phyloP scores from a whole-genome alignment of 2,113 vertebrate genomes.

The Caranx melampygus region DNA sequence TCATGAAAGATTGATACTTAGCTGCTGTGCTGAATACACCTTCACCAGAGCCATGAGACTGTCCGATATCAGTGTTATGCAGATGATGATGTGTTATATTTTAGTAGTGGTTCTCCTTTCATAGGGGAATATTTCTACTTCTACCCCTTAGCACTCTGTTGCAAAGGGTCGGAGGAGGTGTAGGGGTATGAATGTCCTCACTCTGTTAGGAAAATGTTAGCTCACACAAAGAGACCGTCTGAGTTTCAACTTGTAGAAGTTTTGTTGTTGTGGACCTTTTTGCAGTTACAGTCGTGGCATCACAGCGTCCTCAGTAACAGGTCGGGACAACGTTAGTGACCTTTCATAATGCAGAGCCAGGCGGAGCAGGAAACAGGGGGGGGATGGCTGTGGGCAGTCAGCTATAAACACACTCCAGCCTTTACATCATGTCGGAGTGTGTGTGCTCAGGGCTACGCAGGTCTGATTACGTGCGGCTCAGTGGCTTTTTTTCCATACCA shows the following conservation, averaged over 20 bases:
- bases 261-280: conserved; percentile 16
- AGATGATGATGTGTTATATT: no score
- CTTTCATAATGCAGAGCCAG: conserved; percentile 58
- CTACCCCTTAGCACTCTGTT: no score
- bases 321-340: conserved; percentile 55
- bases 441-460: conserved; percentile 70
- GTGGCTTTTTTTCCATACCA: conserved; percentile 62
- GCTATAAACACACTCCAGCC: conserved; percentile 48
- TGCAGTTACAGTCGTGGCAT: neutral
- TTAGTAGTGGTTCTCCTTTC: no score
- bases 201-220: no score
- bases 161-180: no score
- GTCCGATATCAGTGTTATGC: no score
- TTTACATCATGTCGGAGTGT: conserved; percentile 47
- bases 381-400: conserved; percentile 38
- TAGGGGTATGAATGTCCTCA: no score
- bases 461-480: conserved; percentile 73
- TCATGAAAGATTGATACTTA: no score
- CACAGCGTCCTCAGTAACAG: conserved; percentile 22
- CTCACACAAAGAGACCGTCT: neutral
- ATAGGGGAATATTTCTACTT: no score
- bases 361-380: conserved; percentile 34
- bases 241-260: neutral
- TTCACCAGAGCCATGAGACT: no score
- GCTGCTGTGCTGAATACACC: no score